These are phyloP conservation scores for Engraulis encrasicolus DNA, from an alignment of 2,113 vertebrate species.

Conservation along the genomic window DNA sequence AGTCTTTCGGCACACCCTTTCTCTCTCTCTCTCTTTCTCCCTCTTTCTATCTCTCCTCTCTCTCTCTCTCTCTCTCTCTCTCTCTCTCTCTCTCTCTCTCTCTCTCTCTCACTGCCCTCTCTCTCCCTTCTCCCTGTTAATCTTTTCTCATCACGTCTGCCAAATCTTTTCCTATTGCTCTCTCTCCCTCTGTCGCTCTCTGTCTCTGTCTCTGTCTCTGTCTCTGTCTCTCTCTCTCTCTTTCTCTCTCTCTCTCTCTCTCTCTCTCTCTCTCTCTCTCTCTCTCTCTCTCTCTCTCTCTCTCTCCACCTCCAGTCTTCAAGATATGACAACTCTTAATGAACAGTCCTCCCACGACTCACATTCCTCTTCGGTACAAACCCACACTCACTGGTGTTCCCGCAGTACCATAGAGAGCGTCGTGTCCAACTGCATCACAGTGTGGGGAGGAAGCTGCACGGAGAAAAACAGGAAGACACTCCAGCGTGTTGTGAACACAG, in stretches of 20 bases:
- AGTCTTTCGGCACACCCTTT: constrained; percentile 32
- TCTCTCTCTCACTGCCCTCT: background rate
- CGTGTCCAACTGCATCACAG: too few species aligned
- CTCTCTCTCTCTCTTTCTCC: constrained; percentile 32
- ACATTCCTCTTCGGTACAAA: constrained; percentile 68
- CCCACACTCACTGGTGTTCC: constrained; percentile 61
- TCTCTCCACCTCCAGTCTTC: constrained; percentile 33
- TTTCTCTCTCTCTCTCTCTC: constrained; percentile 25
- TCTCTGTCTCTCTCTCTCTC: background rate
- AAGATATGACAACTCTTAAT: constrained; percentile 55
- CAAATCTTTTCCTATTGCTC: too few species aligned
- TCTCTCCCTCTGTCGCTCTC: too few species aligned
- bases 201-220: constrained; percentile 30
- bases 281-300: constrained; percentile 31
- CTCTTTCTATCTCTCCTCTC: constrained; percentile 21
- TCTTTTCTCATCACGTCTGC: constrained; percentile 41
- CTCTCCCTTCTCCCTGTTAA: constrained; percentile 33
- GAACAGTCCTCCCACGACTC: constrained; percentile 74
- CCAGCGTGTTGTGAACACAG: too few species aligned
- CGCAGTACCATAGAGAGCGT: too few species aligned
- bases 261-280: background rate
- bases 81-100: constrained; percentile 22
- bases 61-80: constrained; percentile 19
- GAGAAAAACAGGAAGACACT: too few species aligned
- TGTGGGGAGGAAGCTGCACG: too few species aligned